Evolutionary conservation across 2,888 invertebrate species (phyloP), one percentile per base, ranked within the genome.

Genomic region (Argynnis bischoffii): DNA sequence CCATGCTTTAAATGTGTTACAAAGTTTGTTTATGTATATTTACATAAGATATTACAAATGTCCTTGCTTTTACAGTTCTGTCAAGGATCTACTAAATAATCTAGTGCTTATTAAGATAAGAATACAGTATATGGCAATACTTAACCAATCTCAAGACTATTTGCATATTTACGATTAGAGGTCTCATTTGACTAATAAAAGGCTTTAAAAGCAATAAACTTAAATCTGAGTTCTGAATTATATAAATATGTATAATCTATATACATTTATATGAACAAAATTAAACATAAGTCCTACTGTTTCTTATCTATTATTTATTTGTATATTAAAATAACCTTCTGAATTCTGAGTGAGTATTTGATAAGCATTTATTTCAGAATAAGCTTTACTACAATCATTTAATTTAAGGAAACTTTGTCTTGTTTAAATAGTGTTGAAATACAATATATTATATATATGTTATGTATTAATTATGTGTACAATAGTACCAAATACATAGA

Each of bases 21-120:
- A 41, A 41, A 41, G 35, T 41, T 41, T 41, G 35, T 1, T 41
- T 47, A 48, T 48, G 59, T 41, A 48, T 59, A 48, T 59, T 59
- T 59, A 59, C 47, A 47, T 47, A 59, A 48, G 48, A 59, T 59
- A 59, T 59, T 59, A n/a, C 1, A 26, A 48, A 26, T 47, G 46
- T 57, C 57, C 47, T 57, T 47, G 21, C 47, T 57, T 47, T 15
- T 2, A 13, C 4, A 18, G 15, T 18, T 5, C 26, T 26, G 35
- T 16, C 15, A 4, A 26, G n/a, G 26, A 13, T 16, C n/a, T 57
- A 46, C 21, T 47, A 21, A 48, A 48, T 59, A 59, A 59, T 57
- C 47, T n/a, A 26, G n/a, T n/a, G 26, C 59, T 59, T 57, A 59
- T 48, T 47, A 59, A 59, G n/a, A 26, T 48, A 48, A 26, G 5